Conservation (phyloP, 2,888 invertebrate genomes). For the Sinodicranocentrus sp. region DNA sequence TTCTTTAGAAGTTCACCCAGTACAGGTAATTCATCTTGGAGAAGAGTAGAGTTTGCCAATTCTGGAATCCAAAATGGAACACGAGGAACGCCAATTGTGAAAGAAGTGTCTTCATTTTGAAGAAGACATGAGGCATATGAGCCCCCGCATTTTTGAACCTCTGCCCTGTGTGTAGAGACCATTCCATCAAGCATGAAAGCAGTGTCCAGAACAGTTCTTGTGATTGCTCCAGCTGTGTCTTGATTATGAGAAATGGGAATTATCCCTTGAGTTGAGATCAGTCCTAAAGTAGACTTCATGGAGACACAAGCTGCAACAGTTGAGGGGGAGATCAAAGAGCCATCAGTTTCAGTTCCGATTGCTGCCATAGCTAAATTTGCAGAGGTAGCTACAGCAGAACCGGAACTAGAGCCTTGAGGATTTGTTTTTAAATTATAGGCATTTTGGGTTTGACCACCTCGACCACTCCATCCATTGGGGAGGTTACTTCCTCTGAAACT, state of each 20-base stretch:
- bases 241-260: constrained; percentile 51
- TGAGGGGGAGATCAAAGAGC: constrained; percentile 47
- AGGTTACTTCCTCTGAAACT: constrained; percentile 54
- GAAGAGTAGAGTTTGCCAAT: background rate
- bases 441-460: constrained; percentile 51
- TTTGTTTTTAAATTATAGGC: constrained; percentile 43
- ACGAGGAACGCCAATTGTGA: constrained; percentile 40
- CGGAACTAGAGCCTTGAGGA: constrained; percentile 53
- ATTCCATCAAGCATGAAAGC: constrained; percentile 41
- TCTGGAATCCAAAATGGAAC: constrained; percentile 39
- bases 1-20: background rate
- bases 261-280: constrained; percentile 40
- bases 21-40: constrained; percentile 13
- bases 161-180: background rate
- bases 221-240: constrained; percentile 66
- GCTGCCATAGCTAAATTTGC: constrained; percentile 56
- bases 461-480: constrained; percentile 64
- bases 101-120: background rate
- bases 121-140: background rate
- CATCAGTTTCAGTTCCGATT: constrained; percentile 63
- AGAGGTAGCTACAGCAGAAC: constrained; percentile 40
- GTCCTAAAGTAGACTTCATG: constrained; percentile 57
- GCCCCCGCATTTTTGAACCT: background rate
- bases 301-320: constrained; percentile 19
- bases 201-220: constrained; percentile 51